A percentile compares a stretch with the other conserved stretches of the same genome.
These are phyloP conservation scores for Bergia sp. DNA, from an alignment of 92 coral and sea anemone species.

Conservation along the genomic window DNA sequence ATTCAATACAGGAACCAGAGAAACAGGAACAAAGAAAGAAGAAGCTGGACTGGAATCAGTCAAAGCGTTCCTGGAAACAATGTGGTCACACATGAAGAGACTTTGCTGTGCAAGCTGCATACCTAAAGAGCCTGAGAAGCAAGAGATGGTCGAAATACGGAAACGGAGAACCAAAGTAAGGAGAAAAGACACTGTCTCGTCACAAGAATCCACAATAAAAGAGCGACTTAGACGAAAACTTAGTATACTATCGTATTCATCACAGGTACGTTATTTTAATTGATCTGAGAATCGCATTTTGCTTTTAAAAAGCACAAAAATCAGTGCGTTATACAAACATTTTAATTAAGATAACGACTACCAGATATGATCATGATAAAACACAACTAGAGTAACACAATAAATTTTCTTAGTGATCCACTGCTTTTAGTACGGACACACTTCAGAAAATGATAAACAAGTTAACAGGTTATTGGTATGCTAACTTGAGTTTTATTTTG, in stretches of 20 bases:
- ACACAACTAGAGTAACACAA: no score
- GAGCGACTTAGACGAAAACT: slow-evolving; percentile 38
- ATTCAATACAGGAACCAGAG: slow-evolving; percentile 21
- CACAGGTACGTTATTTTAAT: background rate
- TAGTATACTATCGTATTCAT: slow-evolving; percentile 24
- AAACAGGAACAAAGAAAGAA: slow-evolving; percentile 3
- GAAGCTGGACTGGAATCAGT: slow-evolving; percentile 42
- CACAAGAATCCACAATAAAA: slow-evolving; percentile 35
- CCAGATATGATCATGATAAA: no score
- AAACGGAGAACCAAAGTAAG: background rate
- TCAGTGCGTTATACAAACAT: no score
- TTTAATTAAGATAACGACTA: no score
- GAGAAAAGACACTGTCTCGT: slow-evolving; percentile 22
- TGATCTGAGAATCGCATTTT: no score
- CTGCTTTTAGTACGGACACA: no score
- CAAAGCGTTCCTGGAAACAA: background rate
- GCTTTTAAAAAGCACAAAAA: no score
- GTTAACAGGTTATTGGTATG: no score
- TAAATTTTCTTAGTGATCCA: no score
- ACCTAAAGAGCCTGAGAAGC: background rate
- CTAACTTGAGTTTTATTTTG: no score
- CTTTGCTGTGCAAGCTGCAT: slow-evolving; percentile 3
- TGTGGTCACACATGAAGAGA: background rate
- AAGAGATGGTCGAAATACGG: background rate
- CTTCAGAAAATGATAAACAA: no score